These are phyloP conservation scores for Piscicola geometra DNA, from an alignment of 2,888 invertebrate genomes.

Conservation along the genomic window DNA sequence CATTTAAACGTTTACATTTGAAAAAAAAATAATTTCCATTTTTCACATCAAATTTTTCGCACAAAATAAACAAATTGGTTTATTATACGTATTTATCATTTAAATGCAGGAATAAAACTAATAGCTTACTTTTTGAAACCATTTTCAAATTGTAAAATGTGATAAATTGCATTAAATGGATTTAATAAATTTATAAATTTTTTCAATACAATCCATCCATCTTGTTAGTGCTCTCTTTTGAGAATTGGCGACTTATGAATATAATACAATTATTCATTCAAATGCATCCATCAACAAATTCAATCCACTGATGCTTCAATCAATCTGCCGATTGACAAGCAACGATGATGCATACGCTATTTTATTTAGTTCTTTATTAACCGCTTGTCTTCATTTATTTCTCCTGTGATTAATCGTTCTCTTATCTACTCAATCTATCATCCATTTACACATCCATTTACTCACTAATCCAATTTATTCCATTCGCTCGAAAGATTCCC, in stretches of 20 bases:
- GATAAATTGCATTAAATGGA: too few species aligned
- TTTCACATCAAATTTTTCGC: too few species aligned
- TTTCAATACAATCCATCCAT: background rate
- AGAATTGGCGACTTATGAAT: constrained; percentile 3
- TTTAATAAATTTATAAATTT: too few species aligned
- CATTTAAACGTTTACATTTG: too few species aligned
- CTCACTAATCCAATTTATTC: too few species aligned
- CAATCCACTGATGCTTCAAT: constrained; percentile 8
- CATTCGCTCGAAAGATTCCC: too few species aligned
- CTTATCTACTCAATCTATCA: background rate
- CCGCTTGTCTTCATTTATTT: background rate
- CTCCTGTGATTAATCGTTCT: background rate
- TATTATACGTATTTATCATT: too few species aligned
- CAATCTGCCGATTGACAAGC: constrained; percentile 1
- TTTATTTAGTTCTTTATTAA: constrained; percentile 17
- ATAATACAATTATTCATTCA: constrained; percentile 8
- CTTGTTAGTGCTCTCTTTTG: background rate
- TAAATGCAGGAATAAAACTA: too few species aligned
- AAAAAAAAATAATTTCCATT: too few species aligned
- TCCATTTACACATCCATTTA: constrained; percentile 10
- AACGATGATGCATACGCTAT: background rate
- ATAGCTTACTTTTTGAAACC: too few species aligned
- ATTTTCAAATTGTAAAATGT: too few species aligned
- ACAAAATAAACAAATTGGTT: too few species aligned
- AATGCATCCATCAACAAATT: background rate